A percentile compares a stretch with the other conserved stretches of the same genome.
These are phyloP conservation scores for Cerastis rubricosa DNA, from an alignment of 2,888 invertebrate genomes.

Conservation along the genomic window DNA sequence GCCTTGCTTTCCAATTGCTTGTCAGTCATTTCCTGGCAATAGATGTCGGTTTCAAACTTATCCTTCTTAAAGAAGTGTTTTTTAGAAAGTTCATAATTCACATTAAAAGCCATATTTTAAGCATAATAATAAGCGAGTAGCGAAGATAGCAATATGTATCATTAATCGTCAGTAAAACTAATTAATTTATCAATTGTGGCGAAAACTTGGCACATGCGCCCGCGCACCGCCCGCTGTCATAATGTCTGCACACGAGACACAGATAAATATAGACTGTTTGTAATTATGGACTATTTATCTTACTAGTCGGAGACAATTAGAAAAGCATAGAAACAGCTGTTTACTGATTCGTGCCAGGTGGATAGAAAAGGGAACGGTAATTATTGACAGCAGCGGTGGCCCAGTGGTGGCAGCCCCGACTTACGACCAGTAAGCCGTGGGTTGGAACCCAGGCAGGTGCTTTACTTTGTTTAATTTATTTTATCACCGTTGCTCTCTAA, in stretches of 20 bases:
- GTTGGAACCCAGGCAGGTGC: no score
- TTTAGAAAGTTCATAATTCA: not conserved
- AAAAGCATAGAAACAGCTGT: constrained; percentile 54
- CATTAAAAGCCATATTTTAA: not conserved
- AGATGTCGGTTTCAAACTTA: not conserved
- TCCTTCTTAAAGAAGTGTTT: not conserved
- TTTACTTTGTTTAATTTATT: no score
- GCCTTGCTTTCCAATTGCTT: not conserved
- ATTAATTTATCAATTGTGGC: constrained; percentile 48
- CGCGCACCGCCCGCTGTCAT: constrained; percentile 43
- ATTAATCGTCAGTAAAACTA: constrained; percentile 20
- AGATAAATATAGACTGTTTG: constrained; percentile 61
- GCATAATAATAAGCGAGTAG: constrained; percentile 2
- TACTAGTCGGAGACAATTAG: constrained; percentile 34
- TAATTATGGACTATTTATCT: constrained; percentile 54
- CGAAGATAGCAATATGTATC: not conserved
- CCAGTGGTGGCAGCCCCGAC: no score
- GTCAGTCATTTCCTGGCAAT: not conserved
- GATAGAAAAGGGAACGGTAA: not conserved
- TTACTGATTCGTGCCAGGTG: constrained; percentile 44
- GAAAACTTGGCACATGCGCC: constrained; percentile 47
- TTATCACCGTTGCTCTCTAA: no score
- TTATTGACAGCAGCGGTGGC: no score
- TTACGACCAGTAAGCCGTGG: no score
- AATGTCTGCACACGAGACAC: constrained; percentile 52